A percentile compares a stretch with the other conserved stretches of the same genome.
Conservation (phyloP, 35 echinoderm and acorn worm species). For the Amphiura filiformis region DNA sequence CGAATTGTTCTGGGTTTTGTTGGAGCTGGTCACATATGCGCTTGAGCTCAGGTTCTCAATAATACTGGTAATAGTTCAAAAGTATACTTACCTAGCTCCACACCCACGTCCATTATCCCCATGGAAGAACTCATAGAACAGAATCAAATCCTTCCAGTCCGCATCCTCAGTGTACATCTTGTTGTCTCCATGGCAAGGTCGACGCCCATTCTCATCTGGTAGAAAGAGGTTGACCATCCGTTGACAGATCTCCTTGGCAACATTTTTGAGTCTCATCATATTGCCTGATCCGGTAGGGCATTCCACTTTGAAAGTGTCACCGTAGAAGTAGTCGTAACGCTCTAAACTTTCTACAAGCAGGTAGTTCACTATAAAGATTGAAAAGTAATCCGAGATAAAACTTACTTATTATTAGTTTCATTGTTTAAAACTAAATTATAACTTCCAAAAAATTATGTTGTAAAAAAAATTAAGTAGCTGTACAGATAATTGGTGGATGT, state of each 20-base stretch:
- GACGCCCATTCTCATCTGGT: conserved; percentile 76
- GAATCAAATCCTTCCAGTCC: conserved; percentile 82
- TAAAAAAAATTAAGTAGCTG: no score
- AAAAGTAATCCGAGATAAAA: no score
- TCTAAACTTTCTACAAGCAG: conserved; percentile 91
- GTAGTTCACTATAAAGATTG: conserved; percentile 75
- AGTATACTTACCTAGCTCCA: conserved; percentile 93
- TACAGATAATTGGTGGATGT: no score
- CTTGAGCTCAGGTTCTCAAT: no score
- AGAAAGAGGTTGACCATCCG: conserved; percentile 77
- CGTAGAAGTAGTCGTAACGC: conserved; percentile 96
- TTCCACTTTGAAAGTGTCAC: conserved; percentile 84
- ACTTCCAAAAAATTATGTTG: no score
- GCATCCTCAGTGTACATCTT: conserved; percentile 81
- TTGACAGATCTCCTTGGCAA: conserved; percentile 82
- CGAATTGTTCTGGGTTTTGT: no score
- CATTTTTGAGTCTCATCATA: conserved; percentile 72
- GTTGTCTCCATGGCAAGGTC: conserved; percentile 89
- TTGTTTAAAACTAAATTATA: no score
- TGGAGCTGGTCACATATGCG: no score
- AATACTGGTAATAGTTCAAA: no score
- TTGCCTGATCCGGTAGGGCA: conserved; percentile 96
- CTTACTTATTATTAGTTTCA: no score
- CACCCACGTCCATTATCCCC: conserved; percentile 83
- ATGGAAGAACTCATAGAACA: conserved; percentile 99